Evolutionary conservation across 1,140 invertebrate species (phyloP), one percentile per base, ranked within the genome.

Genomic region (Zophobas atratus): DNA sequence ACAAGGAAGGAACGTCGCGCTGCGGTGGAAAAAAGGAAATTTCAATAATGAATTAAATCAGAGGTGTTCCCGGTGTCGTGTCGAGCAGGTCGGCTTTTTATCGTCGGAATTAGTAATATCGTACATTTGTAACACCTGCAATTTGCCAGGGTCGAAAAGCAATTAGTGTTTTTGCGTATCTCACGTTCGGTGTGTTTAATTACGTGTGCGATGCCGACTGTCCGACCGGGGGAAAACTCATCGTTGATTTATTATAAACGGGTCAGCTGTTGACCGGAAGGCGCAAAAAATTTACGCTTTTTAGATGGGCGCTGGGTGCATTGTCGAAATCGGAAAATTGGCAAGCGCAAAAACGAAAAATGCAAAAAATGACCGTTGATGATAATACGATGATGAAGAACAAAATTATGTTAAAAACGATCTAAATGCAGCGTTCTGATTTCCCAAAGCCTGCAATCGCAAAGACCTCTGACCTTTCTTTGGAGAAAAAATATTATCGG

Each of bases 161-260:
- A 84, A 84, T 84, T 84, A 84, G 83, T 81, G 83, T 84, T 84
- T 84, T 84, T 84, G 83, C 79, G 81, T 80, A 82, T 76, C 81
- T 82, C 81, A 82, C 82, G 82, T 82, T 83, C 81, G 80, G 77
- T 80, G 81, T 81, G 82, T 83, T 83, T 81, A 83, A 83, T 83
- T 83, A 81, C 82, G 81, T 82, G 81, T 79, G 75, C 77, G 76
- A 75, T 76, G 71, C 71, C 55, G 71, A 73, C 43, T 73, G 71
- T 73, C 77, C 78, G 71, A 57, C 32, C 72, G 34, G 53, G 72
- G 70, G 75, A 75, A 71, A 77, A 72, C 77, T 81, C 82, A 81
- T 82, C 82, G 79, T 75, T 83, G 82, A 83, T 83, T 83, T 83
- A 83, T 83, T 79, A 81, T 83, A 77, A 81, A 79, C 77, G 80